These are phyloP conservation scores for Drosophila paramelanica DNA, from an alignment of 2,888 invertebrate genomes.

Conservation along the genomic window DNA sequence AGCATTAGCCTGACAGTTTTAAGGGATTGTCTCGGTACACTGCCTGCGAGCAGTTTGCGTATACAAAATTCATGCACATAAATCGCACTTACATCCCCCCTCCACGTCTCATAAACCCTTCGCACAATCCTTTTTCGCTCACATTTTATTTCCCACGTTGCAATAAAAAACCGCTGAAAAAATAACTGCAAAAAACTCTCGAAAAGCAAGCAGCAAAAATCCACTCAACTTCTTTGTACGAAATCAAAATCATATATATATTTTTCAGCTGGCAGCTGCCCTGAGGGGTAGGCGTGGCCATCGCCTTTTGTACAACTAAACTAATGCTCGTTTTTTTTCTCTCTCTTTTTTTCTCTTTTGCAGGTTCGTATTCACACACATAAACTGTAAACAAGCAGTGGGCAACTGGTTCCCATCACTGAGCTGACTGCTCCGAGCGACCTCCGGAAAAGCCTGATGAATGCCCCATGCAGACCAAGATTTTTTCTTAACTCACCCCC, in stretches of 20 bases:
- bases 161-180: conserved; percentile 55
- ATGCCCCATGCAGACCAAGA: conserved; percentile 46
- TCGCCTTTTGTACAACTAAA: conserved; percentile 60
- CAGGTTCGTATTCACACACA: conserved; percentile 67
- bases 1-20: conserved; percentile 62
- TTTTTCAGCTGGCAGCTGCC: conserved; percentile 24
- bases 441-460: conserved; percentile 58
- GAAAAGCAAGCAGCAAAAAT: conserved; percentile 28
- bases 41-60: conserved; percentile 65
- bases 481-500: conserved; percentile 28
- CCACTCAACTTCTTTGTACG: conserved; percentile 38
- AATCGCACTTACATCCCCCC: conserved; percentile 50
- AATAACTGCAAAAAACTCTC: conserved; percentile 24
- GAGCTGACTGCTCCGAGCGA: conserved; percentile 15
- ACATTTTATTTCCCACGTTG: conserved; percentile 66
- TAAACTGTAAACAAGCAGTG: conserved; percentile 33
- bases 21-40: conserved; percentile 54
- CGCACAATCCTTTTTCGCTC: conserved; percentile 27
- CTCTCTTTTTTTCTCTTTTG: conserved; percentile 48
- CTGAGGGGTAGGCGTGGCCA: conserved; percentile 49
- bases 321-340: conserved; percentile 52
- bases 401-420: conserved; percentile 33
- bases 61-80: conserved; percentile 63
- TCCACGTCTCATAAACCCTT: conserved; percentile 9
- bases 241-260: conserved; percentile 42